phyloP scores from a whole-genome alignment of 2,113 vertebrate genomes.

The Corydoras sp. region DNA sequence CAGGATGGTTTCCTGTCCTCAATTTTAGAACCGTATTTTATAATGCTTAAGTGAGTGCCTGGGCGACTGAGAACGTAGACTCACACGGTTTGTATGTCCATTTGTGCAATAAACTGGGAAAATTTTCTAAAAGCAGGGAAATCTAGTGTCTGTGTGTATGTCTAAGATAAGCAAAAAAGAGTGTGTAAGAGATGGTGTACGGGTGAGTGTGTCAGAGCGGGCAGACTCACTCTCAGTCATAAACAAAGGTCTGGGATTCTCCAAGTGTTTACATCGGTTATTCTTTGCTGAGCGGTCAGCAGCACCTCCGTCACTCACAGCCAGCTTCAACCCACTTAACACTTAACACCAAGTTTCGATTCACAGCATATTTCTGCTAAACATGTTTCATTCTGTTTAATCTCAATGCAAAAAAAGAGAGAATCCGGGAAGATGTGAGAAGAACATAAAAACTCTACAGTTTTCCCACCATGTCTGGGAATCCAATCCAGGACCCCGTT shows the following conservation, averaged over 20 bases:
- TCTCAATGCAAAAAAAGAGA: no score
- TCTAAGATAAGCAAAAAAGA: neutral
- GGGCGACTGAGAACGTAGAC: constrained; percentile 11
- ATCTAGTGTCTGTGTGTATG: neutral
- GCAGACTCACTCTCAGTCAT: constrained; percentile 23
- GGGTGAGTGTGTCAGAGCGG: constrained; percentile 13
- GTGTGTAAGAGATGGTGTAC: constrained; percentile 11
- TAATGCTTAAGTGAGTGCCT: constrained; percentile 24
- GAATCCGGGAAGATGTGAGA: no score
- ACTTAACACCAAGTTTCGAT: no score
- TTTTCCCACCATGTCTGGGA: no score
- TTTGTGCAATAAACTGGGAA: neutral
- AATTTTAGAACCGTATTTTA: constrained; percentile 32
- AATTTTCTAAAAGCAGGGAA: neutral
- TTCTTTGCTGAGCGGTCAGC: constrained; percentile 32
- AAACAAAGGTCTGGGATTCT: constrained; percentile 42
- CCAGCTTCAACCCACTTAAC: neutral
- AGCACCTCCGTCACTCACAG: constrained; percentile 8
- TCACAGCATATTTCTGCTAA: neutral
- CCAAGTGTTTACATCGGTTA: constrained; percentile 36
- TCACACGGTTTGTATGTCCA: neutral
- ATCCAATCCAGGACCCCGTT: no score
- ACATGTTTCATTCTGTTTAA: neutral
- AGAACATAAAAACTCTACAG: no score
- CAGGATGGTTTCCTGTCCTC: constrained; percentile 21